Conservation (phyloP, 35 echinoderm and acorn worm genomes). For the Acanthaster planci region DNA sequence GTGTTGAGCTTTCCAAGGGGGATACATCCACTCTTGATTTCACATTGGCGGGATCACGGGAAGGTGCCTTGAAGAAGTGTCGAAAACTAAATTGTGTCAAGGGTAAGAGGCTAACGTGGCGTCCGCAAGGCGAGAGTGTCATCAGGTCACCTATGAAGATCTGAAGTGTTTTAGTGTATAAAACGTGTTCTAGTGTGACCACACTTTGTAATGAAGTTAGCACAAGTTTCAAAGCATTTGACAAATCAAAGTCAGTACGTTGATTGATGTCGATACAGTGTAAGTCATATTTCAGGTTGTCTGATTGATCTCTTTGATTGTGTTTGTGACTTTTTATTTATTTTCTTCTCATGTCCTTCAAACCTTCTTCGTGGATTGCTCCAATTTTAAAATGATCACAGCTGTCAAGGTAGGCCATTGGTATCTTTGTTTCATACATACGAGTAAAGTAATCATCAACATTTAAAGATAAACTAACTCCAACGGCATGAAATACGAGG, state of each 20-base stretch:
- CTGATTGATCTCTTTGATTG: neutral
- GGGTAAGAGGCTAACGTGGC: neutral
- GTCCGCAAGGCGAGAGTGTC: neutral
- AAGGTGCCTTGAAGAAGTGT: constrained; percentile 58
- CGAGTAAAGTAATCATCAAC: neutral
- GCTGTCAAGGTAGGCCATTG: neutral
- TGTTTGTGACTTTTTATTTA: neutral
- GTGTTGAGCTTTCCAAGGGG: constrained; percentile 56
- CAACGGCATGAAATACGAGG: neutral
- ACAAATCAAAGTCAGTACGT: neutral
- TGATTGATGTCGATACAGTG: neutral
- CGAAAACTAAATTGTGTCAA: constrained; percentile 64
- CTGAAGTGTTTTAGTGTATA: no score
- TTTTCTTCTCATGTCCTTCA: neutral
- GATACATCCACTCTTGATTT: constrained; percentile 41
- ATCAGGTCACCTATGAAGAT: no score
- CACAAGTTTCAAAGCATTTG: neutral
- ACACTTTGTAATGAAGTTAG: neutral
- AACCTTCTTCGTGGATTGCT: neutral
- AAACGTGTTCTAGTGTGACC: constrained; percentile 23
- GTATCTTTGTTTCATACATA: no score
- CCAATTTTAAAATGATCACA: neutral
- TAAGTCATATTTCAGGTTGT: neutral
- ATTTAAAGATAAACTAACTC: neutral
- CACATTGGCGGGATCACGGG: constrained; percentile 52